Base-by-base conservation (phyloP, 2,888 invertebrate species). In the Cancer borealis region DNA sequence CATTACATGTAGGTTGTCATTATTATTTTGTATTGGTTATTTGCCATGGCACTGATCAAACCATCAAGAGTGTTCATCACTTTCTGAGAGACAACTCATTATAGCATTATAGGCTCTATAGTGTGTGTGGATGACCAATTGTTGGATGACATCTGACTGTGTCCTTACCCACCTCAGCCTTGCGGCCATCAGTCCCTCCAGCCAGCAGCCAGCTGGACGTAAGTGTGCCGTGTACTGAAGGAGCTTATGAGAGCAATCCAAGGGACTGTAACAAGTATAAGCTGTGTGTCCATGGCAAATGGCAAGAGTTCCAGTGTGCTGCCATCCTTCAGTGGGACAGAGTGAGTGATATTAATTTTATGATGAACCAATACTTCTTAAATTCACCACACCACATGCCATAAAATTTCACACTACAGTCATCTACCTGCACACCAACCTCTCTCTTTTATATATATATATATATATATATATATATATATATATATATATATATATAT, bases 281-380 rank as follows among this genome's bases (percentile, higher is more conserved):
- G 95, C 97, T 98, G 95, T 98, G 98, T 96, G 97, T 98, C 30
- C 98, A 98, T 97, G 98, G 98, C 60, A 97, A 98, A 96, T 98
- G 97, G 95, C 97, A 98, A 96, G 97, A 97, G 30, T 98, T 97
- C 96, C 97, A 97, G 21, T 98, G 98, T 96, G 97, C 97, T 84
- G 97, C 97, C 12, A 98, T 98, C 21, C 45, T 94, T 17, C 46
- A 84, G 10, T 94, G 95, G 95, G 91, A 93, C 21, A 26, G 30
- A 92, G 95, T 94, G 14, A 88, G 89, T 88, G 45, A 14, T 30
- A 10, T 5, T 17, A 8, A 8, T n/a, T 2, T 26, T n/a, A 26
- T 73, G 8, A 26, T 3, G n/a, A 73, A 73, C 26, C 73, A 5
- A 26, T 26, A 73, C 26, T 73, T 73, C 26, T 8, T 73, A 26